A percentile compares a stretch with the other conserved stretches of the same genome.
Evolutionary conservation across 1,140 invertebrate species (phyloP).

Genomic region (Leptinotarsa undecemlineata): DNA sequence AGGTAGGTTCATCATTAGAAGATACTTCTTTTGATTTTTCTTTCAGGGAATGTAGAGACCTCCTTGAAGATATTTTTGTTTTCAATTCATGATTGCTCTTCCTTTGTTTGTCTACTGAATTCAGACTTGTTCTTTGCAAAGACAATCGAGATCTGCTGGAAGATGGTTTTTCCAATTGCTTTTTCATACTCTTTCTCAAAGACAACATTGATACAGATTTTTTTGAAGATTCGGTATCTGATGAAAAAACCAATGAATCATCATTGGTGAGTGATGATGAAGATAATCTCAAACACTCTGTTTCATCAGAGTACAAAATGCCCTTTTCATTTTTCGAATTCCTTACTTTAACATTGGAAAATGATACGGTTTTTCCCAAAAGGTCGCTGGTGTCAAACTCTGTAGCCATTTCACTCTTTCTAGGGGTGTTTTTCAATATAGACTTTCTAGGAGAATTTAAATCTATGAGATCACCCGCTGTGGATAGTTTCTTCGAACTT

Average conservation of each 20-base stretch:
- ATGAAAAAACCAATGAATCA: background rate
- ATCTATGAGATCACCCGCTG: background rate
- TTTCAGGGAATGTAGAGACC: no score
- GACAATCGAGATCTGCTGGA: background rate
- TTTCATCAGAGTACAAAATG: background rate
- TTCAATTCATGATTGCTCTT: no score
- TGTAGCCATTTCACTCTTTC: background rate
- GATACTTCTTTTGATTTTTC: no score
- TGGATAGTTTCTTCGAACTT: background rate
- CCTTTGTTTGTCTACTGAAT: background rate
- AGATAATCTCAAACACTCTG: background rate
- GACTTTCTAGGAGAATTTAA: background rate
- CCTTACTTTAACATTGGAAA: background rate
- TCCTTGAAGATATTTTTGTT: no score
- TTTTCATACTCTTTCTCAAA: background rate
- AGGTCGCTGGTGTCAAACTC: background rate
- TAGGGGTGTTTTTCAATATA: background rate
- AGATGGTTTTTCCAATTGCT: background rate
- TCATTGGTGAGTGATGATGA: background rate
- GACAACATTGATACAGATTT: background rate
- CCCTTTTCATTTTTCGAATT: background rate
- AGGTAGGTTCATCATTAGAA: no score
- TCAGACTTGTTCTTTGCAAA: background rate
- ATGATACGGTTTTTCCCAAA: background rate
- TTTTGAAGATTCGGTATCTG: constrained; percentile 1